A percentile compares a stretch with the other conserved stretches of the same genome.
phyloP scores from a whole-genome alignment of 2,113 vertebrate genomes.

The Balaeniceps rex region DNA sequence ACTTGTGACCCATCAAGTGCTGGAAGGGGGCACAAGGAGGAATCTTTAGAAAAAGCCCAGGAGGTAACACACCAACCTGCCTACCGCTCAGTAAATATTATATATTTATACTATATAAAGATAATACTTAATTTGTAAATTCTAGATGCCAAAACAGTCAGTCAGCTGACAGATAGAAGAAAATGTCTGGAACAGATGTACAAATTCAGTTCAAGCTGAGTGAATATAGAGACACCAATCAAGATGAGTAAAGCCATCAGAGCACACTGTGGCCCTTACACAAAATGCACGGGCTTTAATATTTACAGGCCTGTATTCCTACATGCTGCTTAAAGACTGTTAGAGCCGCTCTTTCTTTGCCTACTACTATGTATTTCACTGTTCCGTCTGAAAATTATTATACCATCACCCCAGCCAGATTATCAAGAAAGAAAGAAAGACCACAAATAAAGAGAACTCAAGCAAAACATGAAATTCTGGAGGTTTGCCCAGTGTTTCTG shows the following conservation, averaged over 20 bases:
- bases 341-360: neutral
- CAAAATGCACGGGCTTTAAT: neutral
- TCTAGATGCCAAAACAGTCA: neutral
- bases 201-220: neutral
- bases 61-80: neutral
- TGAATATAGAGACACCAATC: neutral
- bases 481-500: constrained; percentile 80
- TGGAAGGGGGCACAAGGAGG: neutral
- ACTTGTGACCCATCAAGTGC: neutral
- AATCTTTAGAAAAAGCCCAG: constrained; percentile 13
- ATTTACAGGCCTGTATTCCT: neutral
- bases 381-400: constrained; percentile 58
- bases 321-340: neutral
- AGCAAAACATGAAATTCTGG: constrained; percentile 82
- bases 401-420: constrained; percentile 49
- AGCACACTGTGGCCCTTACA: neutral
- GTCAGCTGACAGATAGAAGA: neutral
- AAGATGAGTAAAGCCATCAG: neutral
- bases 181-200: neutral
- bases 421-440: constrained; percentile 63
- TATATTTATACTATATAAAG: neutral
- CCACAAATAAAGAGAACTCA: constrained; percentile 79
- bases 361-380: constrained; percentile 36
- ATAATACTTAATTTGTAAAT: neutral
- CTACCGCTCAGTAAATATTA: neutral